Evolutionary conservation across 2,797 vertebrate species (phyloP).

Genomic region (Trachurus trachurus): DNA sequence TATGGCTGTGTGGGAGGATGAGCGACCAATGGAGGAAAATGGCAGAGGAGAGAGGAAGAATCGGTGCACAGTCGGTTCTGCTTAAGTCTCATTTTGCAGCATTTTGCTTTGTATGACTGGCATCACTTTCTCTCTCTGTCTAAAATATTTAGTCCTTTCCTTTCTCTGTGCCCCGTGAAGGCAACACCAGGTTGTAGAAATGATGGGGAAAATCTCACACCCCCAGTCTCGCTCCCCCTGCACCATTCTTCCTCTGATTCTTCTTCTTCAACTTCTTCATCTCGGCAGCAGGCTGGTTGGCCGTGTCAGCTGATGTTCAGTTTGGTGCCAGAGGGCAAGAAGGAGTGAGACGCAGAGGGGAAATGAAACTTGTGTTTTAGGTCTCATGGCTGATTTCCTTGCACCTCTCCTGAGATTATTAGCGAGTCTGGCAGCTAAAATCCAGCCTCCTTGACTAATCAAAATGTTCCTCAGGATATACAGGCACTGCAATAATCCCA

Average conservation of each 20-base stretch:
- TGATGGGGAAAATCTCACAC: neutral
- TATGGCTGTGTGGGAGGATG: conserved; percentile 65
- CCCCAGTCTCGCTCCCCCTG: conserved; percentile 31
- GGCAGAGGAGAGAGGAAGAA: conserved; percentile 40
- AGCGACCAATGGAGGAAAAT: conserved; percentile 51
- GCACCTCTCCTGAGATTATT: conserved; percentile 73
- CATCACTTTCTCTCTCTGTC: conserved; percentile 13
- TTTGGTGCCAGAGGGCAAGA: conserved; percentile 66
- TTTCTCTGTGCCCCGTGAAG: neutral
- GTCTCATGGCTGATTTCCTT: conserved; percentile 70
- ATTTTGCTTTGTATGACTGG: conserved; percentile 37
- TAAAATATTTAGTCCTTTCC: conserved; percentile 16
- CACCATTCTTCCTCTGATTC: conserved; percentile 30
- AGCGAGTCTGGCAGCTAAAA: conserved; percentile 67
- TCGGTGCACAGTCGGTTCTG: conserved; percentile 30
- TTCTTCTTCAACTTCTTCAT: conserved; percentile 57
- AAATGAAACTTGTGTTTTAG: conserved; percentile 76
- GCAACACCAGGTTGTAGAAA: conserved; percentile 1
- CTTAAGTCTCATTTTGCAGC: conserved; percentile 50
- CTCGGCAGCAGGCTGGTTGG: conserved; percentile 53
- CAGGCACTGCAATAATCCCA: conserved; percentile 47
- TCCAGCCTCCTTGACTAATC: conserved; percentile 68
- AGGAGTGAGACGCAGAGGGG: conserved; percentile 44
- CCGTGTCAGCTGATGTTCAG: conserved; percentile 67
- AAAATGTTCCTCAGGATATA: conserved; percentile 62